A percentile compares a stretch with the other conserved stretches of the same genome.
Evolutionary conservation across 2,888 invertebrate genomes (phyloP).

Genomic region (Neocrepidodera transversa): DNA sequence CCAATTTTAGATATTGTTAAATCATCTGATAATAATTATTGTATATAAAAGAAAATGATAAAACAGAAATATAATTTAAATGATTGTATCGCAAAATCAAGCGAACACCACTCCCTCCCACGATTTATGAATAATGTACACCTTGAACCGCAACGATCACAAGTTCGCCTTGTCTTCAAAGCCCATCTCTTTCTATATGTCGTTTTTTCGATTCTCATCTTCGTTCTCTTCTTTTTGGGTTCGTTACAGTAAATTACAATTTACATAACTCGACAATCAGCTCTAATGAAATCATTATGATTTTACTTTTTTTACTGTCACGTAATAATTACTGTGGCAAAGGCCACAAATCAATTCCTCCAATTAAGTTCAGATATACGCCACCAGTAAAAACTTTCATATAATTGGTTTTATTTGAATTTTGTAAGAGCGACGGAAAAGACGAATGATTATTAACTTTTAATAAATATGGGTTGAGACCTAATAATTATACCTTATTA

Average conservation of each 20-base stretch:
- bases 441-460: too few species aligned
- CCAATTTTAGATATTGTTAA: too few species aligned
- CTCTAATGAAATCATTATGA: slow-evolving; percentile 35
- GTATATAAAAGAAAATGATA: too few species aligned
- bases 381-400: too few species aligned
- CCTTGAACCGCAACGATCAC: slow-evolving; percentile 13
- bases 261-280: slow-evolving; percentile 35
- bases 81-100: neutral
- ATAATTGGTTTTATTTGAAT: too few species aligned
- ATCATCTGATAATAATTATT: too few species aligned
- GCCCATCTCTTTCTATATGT: neutral
- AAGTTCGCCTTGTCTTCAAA: slow-evolving; percentile 9
- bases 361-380: slow-evolving; percentile 15
- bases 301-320: slow-evolving; percentile 10
- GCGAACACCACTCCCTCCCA: slow-evolving; percentile 15
- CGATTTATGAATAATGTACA: slow-evolving; percentile 20
- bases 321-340: slow-evolving; percentile 2
- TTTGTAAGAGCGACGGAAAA: too few species aligned
- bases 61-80: neutral
- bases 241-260: slow-evolving; percentile 36
- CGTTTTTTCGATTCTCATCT: neutral
- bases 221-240: slow-evolving; percentile 10
- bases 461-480: too few species aligned
- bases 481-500: too few species aligned
- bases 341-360: slow-evolving; percentile 24